These are phyloP conservation scores for Acanthis flammea DNA, from an alignment of 2,797 vertebrate species.

Conservation along the genomic window DNA sequence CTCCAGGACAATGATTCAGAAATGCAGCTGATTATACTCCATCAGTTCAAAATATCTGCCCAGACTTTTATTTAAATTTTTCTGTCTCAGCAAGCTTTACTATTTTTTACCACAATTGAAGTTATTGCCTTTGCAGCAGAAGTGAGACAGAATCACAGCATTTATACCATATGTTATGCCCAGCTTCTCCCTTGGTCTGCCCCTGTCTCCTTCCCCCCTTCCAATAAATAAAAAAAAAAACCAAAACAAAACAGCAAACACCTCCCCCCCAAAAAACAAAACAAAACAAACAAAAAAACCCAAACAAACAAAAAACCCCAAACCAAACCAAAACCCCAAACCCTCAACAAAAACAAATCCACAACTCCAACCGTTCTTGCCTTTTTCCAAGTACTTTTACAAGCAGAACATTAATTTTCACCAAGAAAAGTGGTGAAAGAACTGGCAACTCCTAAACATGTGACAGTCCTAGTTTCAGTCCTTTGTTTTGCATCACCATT, in stretches of 20 bases:
- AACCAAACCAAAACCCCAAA: neutral
- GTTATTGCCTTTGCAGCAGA: neutral
- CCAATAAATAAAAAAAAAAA: neutral
- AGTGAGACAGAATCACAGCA: neutral
- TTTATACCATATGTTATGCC: neutral
- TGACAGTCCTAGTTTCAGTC: neutral
- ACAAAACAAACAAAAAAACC: neutral
- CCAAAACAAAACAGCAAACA: neutral
- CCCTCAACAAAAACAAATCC: neutral
- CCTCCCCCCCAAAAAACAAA: neutral
- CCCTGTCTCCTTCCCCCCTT: rapidly evolving
- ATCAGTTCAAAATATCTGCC: neutral
- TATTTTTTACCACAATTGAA: neutral
- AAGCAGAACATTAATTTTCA: neutral
- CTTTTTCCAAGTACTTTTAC: neutral
- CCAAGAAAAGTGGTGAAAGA: neutral
- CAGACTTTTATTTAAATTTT: neutral
- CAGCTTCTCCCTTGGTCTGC: neutral
- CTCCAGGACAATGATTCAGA: neutral
- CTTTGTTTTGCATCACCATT: neutral
- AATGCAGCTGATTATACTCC: neutral
- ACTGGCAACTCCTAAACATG: neutral
- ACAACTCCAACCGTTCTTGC: neutral
- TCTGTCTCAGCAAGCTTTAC: neutral
- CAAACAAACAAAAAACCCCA: neutral